These are phyloP conservation scores for Passerculus sandwichensis DNA, from an alignment of 2,797 vertebrate genomes.

Conservation along the genomic window DNA sequence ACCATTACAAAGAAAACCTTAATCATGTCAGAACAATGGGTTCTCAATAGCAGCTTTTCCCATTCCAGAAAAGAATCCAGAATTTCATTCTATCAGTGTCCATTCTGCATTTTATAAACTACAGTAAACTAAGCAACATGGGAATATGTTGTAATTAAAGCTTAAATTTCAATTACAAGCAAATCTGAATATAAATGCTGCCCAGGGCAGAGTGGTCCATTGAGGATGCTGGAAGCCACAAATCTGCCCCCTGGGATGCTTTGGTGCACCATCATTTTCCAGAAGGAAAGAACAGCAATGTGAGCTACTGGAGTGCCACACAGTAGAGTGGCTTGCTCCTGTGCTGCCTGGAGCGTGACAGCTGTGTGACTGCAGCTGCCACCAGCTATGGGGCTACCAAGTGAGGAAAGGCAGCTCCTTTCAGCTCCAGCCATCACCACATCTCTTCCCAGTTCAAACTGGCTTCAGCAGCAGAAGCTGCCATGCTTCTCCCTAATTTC, in stretches of 20 bases:
- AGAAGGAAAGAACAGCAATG: not conserved
- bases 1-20: not conserved
- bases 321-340: not conserved
- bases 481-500: not conserved
- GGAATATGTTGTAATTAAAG: not conserved
- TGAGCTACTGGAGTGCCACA: not conserved
- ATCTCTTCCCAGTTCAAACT: not conserved
- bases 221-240: not conserved
- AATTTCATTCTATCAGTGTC: not conserved
- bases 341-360: not conserved
- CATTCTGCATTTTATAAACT: not conserved
- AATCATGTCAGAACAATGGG: not conserved
- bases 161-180: not conserved
- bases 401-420: not conserved
- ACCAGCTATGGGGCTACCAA: no score
- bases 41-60: not conserved
- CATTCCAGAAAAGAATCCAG: not conserved
- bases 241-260: accelerated
- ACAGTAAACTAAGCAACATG: not conserved
- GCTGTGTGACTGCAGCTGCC: not conserved
- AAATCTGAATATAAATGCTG: not conserved
- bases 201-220: not conserved
- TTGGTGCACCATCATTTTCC: not conserved
- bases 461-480: not conserved
- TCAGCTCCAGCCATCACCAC: not conserved